Evolutionary conservation across 2,797 vertebrate species (phyloP).

Genomic region (Capromys pilorides): DNA sequence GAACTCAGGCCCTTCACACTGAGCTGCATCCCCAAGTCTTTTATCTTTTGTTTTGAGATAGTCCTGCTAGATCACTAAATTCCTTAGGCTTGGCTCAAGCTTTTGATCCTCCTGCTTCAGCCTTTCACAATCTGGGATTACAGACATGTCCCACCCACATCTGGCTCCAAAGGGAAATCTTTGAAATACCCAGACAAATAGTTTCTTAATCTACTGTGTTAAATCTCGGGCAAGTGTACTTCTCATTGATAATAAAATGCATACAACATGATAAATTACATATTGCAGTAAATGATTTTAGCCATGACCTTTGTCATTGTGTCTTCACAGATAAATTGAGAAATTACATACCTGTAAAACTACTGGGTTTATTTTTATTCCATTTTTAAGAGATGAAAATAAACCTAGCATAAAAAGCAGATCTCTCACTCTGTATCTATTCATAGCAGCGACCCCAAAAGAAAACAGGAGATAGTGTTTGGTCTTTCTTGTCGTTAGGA

Average conservation of each 20-base stretch:
- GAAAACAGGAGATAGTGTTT: slow-evolving; percentile 75
- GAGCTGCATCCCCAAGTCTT: background rate
- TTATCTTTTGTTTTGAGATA: background rate
- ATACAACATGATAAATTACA: slow-evolving; percentile 66
- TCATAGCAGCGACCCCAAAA: slow-evolving; percentile 67
- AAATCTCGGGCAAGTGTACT: slow-evolving; percentile 61
- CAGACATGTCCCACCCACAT: background rate
- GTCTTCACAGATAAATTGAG: slow-evolving; percentile 44
- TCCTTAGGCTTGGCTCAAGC: background rate
- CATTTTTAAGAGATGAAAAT: slow-evolving; percentile 41
- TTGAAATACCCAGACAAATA: slow-evolving; percentile 74
- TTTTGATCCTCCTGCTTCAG: background rate
- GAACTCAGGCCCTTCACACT: background rate
- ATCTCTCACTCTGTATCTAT: slow-evolving; percentile 54
- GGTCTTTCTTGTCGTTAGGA: slow-evolving; percentile 63
- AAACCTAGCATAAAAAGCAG: slow-evolving; percentile 11
- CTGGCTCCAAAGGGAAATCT: slow-evolving; percentile 18
- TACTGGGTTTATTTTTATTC: slow-evolving; percentile 15
- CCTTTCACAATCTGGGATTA: background rate
- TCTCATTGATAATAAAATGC: slow-evolving; percentile 63
- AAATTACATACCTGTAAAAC: background rate
- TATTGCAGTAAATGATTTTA: slow-evolving; percentile 55
- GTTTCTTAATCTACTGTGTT: slow-evolving; percentile 68
- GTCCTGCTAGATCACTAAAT: background rate
- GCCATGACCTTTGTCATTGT: background rate